Conservation (phyloP, 2,113 vertebrate species). For the Artemisiospiza belli region DNA sequence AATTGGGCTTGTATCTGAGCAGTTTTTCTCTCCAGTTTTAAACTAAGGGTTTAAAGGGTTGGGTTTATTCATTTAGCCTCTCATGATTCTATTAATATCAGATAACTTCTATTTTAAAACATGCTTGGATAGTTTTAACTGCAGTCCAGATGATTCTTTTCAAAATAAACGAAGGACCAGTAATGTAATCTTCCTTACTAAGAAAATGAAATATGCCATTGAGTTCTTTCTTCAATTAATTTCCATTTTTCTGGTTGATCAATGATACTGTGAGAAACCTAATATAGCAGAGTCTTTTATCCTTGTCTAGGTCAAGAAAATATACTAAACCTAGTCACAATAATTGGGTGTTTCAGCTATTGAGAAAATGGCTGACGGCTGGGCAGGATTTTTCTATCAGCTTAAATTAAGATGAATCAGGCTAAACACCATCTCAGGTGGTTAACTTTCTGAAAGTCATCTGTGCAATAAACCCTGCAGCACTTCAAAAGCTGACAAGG, state of each 20-base stretch:
- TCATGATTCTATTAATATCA: not conserved
- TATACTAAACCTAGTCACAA: not conserved
- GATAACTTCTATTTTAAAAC: not conserved
- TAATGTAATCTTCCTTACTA: not conserved
- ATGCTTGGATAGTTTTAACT: not conserved
- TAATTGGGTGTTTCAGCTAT: not conserved
- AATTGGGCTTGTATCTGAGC: not conserved
- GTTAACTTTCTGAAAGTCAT: not conserved
- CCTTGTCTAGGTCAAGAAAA: not conserved
- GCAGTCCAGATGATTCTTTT: not conserved
- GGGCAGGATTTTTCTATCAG: not conserved
- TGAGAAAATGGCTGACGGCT: not conserved
- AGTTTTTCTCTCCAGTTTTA: not conserved
- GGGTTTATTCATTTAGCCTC: not conserved
- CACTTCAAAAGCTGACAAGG: not conserved
- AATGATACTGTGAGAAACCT: not conserved
- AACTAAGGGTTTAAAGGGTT: not conserved
- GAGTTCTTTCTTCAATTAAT: not conserved
- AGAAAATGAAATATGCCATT: not conserved
- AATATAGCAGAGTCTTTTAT: not conserved
- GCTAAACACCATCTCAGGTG: not conserved
- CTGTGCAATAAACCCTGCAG: not conserved
- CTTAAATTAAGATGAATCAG: not conserved
- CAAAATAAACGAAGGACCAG: not conserved
- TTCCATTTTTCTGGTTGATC: not conserved